Base-by-base conservation (phyloP, 2,888 invertebrate genomes). In the Apomyelois bistriatella region DNA sequence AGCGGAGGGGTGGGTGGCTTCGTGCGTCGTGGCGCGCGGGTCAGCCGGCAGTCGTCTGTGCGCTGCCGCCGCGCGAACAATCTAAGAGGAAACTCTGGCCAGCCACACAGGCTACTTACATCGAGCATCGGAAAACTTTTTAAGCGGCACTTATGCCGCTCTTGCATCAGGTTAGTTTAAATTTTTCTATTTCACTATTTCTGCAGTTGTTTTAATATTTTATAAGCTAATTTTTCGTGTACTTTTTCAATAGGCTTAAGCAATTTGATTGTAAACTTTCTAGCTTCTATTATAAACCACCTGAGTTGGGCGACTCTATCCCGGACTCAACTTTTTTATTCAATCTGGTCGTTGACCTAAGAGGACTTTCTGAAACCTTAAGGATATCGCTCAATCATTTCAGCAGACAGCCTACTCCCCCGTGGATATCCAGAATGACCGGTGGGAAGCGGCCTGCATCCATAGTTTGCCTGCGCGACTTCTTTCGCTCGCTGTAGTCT, bases 91-190 rank as follows among this genome's bases (percentile, higher is more conserved):
- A 64, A 70, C 72, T 65, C 75, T 78, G 76, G 55, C 16, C 22
- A 59, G 55, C 40, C 56, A 48, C 62, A 56, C 58, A 60, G 68
- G 62, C 53, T 52, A 55, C 59, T 53, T 54, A 58, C 53, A 61
- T 68, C 65, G 65, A 59, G 75, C 73, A 80, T 78, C 51, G 56
- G 51, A 58, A 70, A 77, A 73, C 54, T 74, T 74, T 58, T 63
- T 61, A 47, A 48, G 76, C 80, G 80, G 83, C 76, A 71, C 58
- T 57, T 55, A 89, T 89, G 88, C 85, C 88, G 82, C 79, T 87
- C 41, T 60, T 89, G 63, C 86, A 82, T 65, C 82, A 79, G 74
- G 88, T 83, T 13, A 80, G 79, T 74, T 52, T 53, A 43, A 51
- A 48, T 56, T 54, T 54, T 59, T 3, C 5, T 22, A 5, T 38